Evolutionary conservation across 2,888 invertebrate genomes (phyloP).

Genomic region (Apotomis betuletana): DNA sequence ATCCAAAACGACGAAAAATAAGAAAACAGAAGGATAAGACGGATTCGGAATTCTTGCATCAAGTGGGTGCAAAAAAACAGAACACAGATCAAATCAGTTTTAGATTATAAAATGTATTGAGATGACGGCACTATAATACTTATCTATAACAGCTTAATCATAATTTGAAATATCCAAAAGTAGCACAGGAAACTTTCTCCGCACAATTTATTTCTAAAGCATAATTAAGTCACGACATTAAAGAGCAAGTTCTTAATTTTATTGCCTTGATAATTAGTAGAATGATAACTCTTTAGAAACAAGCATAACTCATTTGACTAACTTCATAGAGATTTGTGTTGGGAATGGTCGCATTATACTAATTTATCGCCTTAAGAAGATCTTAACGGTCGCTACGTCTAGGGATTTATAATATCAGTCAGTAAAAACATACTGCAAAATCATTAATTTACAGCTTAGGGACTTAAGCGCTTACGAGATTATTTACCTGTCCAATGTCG

Average conservation of each 20-base stretch:
- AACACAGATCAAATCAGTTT: background rate
- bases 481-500: slow-evolving; percentile 26
- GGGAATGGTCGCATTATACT: slow-evolving; percentile 80
- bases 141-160: too few species aligned
- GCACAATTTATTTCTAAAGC: slow-evolving; percentile 55
- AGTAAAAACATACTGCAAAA: slow-evolving; percentile 48
- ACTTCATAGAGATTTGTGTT: slow-evolving; percentile 75
- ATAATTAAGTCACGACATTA: slow-evolving; percentile 63
- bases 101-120: too few species aligned
- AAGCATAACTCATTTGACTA: slow-evolving; percentile 75
- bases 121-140: too few species aligned
- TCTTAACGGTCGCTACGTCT: slow-evolving; percentile 73
- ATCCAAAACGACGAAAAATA: too few species aligned
- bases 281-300: slow-evolving; percentile 78
- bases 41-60: too few species aligned
- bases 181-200: background rate
- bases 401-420: slow-evolving; percentile 63
- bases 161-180: background rate
- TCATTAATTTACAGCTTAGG: slow-evolving; percentile 43
- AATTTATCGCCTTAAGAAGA: slow-evolving; percentile 79
- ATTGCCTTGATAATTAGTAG: slow-evolving; percentile 72
- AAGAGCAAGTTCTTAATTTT: slow-evolving; percentile 70
- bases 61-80: too few species aligned
- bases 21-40: too few species aligned
- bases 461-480: slow-evolving; percentile 30